Evolutionary conservation across 1,140 invertebrate genomes (phyloP), one percentile per base, ranked within the genome.

Genomic region (Hetaerina americana): DNA sequence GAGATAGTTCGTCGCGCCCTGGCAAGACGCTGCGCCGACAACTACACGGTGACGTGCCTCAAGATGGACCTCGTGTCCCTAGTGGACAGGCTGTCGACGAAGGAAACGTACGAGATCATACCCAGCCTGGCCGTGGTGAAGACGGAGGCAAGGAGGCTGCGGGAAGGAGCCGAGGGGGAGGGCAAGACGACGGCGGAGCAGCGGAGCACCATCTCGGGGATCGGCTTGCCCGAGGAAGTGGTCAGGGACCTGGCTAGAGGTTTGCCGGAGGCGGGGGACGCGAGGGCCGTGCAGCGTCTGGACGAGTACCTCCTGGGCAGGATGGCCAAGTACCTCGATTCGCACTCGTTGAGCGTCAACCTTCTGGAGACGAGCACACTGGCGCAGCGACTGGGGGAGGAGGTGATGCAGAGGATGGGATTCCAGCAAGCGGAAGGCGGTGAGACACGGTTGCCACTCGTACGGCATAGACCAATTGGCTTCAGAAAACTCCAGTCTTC

Each of bases 51-150:
- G 6, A 90, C 89, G 27, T 93, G 91, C 76, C 80, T 92, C 15
- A 92, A 92, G 78, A 81, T 93, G 68, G 90, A 92, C 79, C 86
- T 92, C n/a, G 87, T 91, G 12, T 87, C 88, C 0, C 85, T 92
- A 76, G 83, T 93, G 27, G 90, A 92, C 75, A 87, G 87, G 74
- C 77, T 92, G 3, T 88, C 87, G 27, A 84, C 87, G 68, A 85
- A 86, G 67, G 83, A 88, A 29, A 27, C 67, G n/a, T 72, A 72
- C 24, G 83, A 87, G 71, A 82, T 92, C 0, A 75, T 91, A 6
- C 90, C 90, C 0, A 90, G 90, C 67, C 83, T 92, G 0, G 88
- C 85, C 69, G 84, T 92, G 25, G 85, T 91, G 18, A 88, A 88
- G 72, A 26, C 25, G 6, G 25, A 68, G 3, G 67, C 25, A 5